phyloP scores from a whole-genome alignment of 2,797 vertebrate species.

The Cuculus canorus region DNA sequence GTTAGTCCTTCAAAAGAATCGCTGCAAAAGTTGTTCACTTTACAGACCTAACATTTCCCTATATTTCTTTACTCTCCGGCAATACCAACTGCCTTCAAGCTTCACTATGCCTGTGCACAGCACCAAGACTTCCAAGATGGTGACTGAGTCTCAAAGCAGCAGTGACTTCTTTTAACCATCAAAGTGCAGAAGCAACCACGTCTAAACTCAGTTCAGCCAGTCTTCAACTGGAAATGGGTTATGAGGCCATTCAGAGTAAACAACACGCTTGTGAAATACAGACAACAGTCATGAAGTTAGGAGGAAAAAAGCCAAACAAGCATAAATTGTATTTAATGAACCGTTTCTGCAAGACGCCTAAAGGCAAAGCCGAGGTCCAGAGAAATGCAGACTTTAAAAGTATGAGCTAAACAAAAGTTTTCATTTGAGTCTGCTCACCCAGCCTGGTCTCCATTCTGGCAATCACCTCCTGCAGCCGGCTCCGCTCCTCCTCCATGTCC shows the following conservation, averaged over 20 bases:
- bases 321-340: neutral
- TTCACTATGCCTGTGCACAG: neutral
- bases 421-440: constrained; percentile 82
- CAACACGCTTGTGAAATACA: neutral
- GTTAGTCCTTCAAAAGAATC: neutral
- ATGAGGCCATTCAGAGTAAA: neutral
- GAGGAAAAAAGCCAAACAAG: neutral
- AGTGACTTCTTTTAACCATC: neutral
- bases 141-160: neutral
- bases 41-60: neutral
- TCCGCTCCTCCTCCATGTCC: constrained; percentile 84
- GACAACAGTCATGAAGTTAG: neutral
- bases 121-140: neutral
- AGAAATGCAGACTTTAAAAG: neutral
- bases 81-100: neutral
- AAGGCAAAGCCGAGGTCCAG: neutral
- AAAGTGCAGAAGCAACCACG: neutral
- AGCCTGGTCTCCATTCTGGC: constrained; percentile 89
- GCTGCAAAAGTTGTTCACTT: neutral
- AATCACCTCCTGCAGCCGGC: constrained; percentile 83
- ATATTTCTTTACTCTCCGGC: neutral
- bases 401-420: neutral
- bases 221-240: neutral
- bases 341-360: neutral
- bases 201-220: neutral